Conservation (phyloP, 2,113 vertebrate genomes). For the Callorhinus ursinus region DNA sequence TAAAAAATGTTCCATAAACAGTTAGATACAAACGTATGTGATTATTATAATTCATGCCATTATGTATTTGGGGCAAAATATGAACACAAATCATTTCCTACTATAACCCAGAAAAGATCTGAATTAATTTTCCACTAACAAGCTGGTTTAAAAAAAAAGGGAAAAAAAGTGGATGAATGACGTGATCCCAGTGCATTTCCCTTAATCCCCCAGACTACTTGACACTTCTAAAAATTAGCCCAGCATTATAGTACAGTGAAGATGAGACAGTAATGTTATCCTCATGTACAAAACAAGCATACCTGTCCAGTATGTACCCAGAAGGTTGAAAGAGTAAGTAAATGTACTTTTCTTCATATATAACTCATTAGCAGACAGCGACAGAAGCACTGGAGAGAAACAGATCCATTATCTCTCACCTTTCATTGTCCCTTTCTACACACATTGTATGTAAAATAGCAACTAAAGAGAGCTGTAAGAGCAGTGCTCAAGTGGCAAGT, state of each 20-base stretch:
- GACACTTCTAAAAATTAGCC: neutral
- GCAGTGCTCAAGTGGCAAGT: neutral
- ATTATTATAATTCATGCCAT: neutral
- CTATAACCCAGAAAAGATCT: neutral
- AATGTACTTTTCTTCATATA: neutral
- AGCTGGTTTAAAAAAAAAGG: neutral
- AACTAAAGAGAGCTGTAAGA: neutral
- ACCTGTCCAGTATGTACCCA: neutral
- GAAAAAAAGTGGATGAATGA: neutral
- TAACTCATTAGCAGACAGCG: neutral
- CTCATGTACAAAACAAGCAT: neutral
- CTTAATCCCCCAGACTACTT: neutral
- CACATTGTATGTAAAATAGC: neutral
- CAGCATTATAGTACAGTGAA: neutral
- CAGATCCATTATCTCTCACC: neutral
- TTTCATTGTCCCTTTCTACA: neutral
- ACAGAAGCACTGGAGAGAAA: neutral
- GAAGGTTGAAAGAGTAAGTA: neutral
- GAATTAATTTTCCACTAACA: slow-evolving; percentile 26
- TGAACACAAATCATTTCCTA: slow-evolving; percentile 11
- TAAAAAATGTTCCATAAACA: neutral
- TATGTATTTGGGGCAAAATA: neutral
- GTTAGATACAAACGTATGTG: neutral
- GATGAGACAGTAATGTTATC: neutral
- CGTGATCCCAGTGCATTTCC: neutral